These are phyloP conservation scores for Erebia epiphron DNA, from an alignment of 2,888 invertebrate species.

Conservation along the genomic window DNA sequence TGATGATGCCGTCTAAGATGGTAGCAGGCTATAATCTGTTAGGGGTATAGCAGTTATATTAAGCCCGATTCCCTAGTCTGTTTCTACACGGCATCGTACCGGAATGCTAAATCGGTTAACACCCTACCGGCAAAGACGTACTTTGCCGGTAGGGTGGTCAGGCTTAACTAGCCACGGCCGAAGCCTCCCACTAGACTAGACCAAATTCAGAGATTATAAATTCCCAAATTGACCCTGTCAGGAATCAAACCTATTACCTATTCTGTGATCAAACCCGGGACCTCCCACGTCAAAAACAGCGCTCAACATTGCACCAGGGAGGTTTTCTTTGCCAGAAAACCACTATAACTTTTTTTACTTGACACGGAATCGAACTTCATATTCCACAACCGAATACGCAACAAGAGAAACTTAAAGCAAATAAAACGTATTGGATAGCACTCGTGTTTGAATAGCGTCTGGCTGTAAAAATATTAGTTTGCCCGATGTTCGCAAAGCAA, in stretches of 20 bases:
- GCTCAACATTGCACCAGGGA: too few species aligned
- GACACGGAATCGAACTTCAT: too few species aligned
- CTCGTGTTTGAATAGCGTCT: conserved; percentile 10
- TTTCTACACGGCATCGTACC: not conserved
- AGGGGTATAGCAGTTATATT: too few species aligned
- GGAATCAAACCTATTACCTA: too few species aligned
- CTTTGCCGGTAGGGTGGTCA: not conserved
- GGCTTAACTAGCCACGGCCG: not conserved
- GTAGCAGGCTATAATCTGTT: too few species aligned
- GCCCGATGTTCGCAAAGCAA: not conserved
- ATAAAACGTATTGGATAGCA: conserved; percentile 3
- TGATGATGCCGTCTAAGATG: too few species aligned
- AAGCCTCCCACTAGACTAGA: not conserved
- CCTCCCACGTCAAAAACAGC: too few species aligned
- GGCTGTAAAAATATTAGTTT: conserved; percentile 15
- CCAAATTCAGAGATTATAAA: too few species aligned
- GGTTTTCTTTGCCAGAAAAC: too few species aligned
- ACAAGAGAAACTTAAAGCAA: conserved; percentile 2
- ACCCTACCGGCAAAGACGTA: not conserved
- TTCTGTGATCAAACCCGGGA: too few species aligned
- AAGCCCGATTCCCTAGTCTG: not conserved
- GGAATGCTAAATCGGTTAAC: not conserved
- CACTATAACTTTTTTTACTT: too few species aligned
- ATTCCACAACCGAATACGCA: not conserved
- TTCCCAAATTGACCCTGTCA: too few species aligned